Conservation (phyloP, 2,113 vertebrate species). For the Upupa epops region DNA sequence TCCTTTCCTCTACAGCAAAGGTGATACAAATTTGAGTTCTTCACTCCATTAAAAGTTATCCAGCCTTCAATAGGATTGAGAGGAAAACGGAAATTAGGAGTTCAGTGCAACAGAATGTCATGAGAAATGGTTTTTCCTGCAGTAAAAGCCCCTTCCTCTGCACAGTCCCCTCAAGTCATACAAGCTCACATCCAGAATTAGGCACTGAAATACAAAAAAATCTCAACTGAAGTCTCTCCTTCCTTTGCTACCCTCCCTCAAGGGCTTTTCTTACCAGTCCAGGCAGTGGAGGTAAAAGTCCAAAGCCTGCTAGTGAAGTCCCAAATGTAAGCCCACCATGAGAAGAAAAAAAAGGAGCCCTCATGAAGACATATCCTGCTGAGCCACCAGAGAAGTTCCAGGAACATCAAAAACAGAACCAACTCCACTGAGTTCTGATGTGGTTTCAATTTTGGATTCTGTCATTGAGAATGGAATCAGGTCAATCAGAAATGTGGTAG, state of each 20-base stretch:
- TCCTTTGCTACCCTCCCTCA: neutral
- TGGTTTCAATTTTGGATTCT: conserved; percentile 71
- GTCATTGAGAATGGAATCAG: conserved; percentile 70
- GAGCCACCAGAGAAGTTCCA: conserved; percentile 66
- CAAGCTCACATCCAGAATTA: neutral
- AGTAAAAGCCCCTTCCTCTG: neutral
- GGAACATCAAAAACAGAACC: conserved; percentile 69
- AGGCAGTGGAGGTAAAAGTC: neutral
- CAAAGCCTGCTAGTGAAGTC: neutral
- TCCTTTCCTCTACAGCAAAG: neutral
- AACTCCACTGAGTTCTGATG: conserved; percentile 59
- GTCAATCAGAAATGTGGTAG: conserved; percentile 71
- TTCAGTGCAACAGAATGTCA: neutral
- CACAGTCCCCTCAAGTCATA: neutral
- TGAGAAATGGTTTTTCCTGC: neutral
- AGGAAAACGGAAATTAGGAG: neutral
- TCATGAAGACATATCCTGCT: conserved; percentile 62
- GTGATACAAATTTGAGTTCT: neutral
- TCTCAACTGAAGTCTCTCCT: neutral
- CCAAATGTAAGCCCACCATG: neutral
- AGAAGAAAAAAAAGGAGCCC: neutral
- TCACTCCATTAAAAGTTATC: neutral
- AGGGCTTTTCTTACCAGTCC: neutral
- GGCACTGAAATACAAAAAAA: neutral
- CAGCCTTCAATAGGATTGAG: neutral